These are phyloP conservation scores for Alosa alosa DNA, from an alignment of 2,113 vertebrate species.

Conservation along the genomic window DNA sequence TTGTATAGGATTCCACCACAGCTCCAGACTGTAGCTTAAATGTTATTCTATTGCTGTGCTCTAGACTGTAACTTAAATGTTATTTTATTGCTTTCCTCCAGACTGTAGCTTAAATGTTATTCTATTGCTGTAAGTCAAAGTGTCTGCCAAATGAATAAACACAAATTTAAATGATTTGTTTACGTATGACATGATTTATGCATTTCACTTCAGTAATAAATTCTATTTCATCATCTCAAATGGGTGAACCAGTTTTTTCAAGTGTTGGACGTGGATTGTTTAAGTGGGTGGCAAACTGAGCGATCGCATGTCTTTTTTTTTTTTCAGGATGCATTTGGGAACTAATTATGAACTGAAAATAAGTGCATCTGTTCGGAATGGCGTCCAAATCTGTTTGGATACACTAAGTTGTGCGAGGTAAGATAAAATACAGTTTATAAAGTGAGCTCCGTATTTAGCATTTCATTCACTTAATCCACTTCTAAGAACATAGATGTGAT, in stretches of 20 bases:
- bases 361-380: not conserved
- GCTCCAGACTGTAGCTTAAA: no score
- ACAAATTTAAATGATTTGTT: not conserved
- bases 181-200: not conserved
- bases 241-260: not conserved
- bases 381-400: not conserved
- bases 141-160: no score
- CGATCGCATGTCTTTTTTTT: not conserved
- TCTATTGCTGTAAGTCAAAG: no score
- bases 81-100: no score
- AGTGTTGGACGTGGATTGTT: not conserved
- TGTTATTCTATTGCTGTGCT: no score
- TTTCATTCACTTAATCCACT: no score
- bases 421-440: not conserved
- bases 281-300: not conserved
- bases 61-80: no score
- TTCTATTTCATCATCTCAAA: not conserved
- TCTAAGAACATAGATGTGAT: not conserved
- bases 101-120: no score
- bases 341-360: not conserved
- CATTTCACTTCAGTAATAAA: not conserved
- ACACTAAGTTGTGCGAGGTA: not conserved
- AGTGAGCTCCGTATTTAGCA: not conserved
- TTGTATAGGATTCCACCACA: no score
- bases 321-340: not conserved